Conservation (phyloP, 1,140 invertebrate species). For the Aphidius ervi region DNA sequence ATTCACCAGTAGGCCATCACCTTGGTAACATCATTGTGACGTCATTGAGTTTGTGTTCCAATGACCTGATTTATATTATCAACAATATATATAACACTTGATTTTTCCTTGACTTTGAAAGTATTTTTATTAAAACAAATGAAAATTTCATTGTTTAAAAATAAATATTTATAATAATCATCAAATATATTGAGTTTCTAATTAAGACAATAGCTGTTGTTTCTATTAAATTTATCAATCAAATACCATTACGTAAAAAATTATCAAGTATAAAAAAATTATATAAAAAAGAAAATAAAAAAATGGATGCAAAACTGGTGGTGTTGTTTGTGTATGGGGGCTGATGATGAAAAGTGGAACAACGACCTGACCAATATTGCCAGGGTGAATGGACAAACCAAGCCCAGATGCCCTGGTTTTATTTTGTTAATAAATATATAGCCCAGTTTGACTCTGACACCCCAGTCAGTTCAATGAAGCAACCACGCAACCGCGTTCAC, state of each 20-base stretch:
- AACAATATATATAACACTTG: too few relatives aligned
- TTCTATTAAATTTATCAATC: too few relatives aligned
- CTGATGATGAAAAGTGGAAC: constrained; percentile 19
- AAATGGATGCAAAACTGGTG: background rate
- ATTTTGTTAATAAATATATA: constrained; percentile 25
- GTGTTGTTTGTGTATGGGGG: background rate
- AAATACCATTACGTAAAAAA: background rate
- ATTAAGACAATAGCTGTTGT: too few relatives aligned
- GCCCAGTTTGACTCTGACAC: constrained; percentile 16
- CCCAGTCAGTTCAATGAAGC: constrained; percentile 36
- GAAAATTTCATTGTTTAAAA: too few relatives aligned
- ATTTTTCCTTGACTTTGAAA: too few relatives aligned
- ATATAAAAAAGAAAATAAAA: too few relatives aligned
- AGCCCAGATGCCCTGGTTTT: constrained; percentile 40
- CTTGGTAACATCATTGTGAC: constrained; percentile 29
- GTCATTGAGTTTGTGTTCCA: constrained; percentile 34
- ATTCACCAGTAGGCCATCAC: constrained; percentile 28
- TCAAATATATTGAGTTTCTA: too few relatives aligned
- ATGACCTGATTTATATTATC: constrained; percentile 26
- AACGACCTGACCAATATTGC: constrained; percentile 23
- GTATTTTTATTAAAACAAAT: too few relatives aligned
- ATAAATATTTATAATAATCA: too few relatives aligned
- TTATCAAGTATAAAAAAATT: too few relatives aligned
- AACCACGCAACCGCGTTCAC: background rate
- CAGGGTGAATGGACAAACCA: constrained; percentile 19